These are phyloP conservation scores for Pachypeltis micranthus DNA, from an alignment of 1,140 invertebrate species.

Conservation along the genomic window DNA sequence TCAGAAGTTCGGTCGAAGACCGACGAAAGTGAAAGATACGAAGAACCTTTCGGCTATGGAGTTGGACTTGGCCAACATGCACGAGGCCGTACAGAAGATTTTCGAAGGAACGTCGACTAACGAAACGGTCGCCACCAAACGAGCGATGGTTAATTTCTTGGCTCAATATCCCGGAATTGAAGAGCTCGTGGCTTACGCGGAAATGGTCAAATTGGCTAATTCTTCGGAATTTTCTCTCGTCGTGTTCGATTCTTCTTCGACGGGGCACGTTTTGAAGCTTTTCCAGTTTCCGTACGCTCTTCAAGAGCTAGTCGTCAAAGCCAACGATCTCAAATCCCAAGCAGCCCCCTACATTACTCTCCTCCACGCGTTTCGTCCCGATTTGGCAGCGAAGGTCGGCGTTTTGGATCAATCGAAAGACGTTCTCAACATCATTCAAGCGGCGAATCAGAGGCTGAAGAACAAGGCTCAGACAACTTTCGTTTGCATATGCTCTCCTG, in stretches of 20 bases:
- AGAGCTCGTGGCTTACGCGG: conserved; percentile 98
- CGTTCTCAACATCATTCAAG: conserved; percentile 79
- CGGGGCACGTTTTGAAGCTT: conserved; percentile 94
- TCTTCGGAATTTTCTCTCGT: conserved; percentile 98
- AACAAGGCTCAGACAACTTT: conserved; percentile 97
- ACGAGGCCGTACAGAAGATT: neutral
- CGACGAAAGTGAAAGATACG: conserved; percentile 80
- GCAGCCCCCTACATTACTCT: conserved; percentile 64
- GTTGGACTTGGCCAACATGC: conserved; percentile 19
- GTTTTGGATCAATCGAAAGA: conserved; percentile 72
- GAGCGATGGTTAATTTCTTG: conserved; percentile 54
- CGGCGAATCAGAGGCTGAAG: conserved; percentile 95
- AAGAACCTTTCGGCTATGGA: conserved; percentile 94
- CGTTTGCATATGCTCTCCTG: conserved; percentile 97
- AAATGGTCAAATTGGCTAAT: conserved; percentile 97
- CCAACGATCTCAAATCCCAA: conserved; percentile 84
- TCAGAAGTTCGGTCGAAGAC: conserved; percentile 89
- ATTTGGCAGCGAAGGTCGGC: conserved; percentile 76
- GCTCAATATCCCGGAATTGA: conserved; percentile 78
- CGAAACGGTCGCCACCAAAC: neutral
- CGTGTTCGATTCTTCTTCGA: conserved; percentile 98
- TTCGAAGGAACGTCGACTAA: neutral
- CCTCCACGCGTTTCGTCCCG: conserved; percentile 61
- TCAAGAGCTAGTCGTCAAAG: conserved; percentile 90
- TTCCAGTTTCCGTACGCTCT: conserved; percentile 93